Base-by-base conservation (phyloP, 53 echinoderm and acorn worm species). In the Patiria pectinifera region DNA sequence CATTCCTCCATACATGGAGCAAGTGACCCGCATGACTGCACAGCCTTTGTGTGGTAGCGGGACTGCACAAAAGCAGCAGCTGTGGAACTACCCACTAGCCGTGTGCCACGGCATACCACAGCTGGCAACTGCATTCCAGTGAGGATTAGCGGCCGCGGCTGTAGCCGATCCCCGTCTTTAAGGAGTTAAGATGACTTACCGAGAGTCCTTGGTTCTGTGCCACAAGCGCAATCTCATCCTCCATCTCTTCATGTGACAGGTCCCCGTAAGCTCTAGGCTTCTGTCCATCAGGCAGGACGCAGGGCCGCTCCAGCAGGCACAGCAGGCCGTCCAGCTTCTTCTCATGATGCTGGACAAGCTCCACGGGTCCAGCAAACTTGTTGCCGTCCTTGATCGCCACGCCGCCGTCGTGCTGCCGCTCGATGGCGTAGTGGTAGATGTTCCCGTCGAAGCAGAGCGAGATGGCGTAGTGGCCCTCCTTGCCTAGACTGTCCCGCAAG, bases 321-420 rank as follows among this genome's bases (percentile, higher is more conserved):
- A 99, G 87, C 22, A 99, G 89, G 16, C 99, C 99, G 69, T 99
- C 99, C 82, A 95, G 96, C n/a, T 96, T 94, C 11, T 79, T 89
- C 85, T 97, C 94, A 62, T 99, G 96, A 91, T 99, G 97, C 14
- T 89, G 46, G 3, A 95, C 92, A 26, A 99, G 97, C 85, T 99
- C 99, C 11, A 99, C 91, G 61, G 99, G 97, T 24, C 99, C 99
- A 4, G 83, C 46, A 78, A 99, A 99, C 66, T 93, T 92, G 89
- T 96, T 97, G 23, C 99, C 99, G 84, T 99, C 99, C 77, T 97
- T 96, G 91, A 99, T 99, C 59, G 99, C 99, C 8, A 99, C 96
- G 16, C 93, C 94, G 21, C 97, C 97, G 76, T 96, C 96, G 69
- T 97, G 94, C 71, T 99, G 97, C 5, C 96, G 84, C 92, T 99